phyloP scores from a whole-genome alignment of 2,797 vertebrate species.

The Aythya fuligula region DNA sequence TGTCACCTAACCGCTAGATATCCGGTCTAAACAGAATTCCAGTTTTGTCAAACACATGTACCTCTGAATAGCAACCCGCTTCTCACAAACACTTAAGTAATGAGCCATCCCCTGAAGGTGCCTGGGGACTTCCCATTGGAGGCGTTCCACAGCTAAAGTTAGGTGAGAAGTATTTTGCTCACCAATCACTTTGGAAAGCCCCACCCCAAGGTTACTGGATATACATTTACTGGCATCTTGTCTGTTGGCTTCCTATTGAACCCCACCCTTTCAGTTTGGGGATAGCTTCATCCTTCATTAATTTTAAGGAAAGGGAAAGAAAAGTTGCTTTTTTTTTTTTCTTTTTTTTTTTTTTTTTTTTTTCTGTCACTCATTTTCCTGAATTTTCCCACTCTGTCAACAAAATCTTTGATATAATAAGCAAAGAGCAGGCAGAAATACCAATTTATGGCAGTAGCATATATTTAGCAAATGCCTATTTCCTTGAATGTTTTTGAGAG shows the following conservation, averaged over 20 bases:
- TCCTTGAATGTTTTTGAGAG: constrained; percentile 15
- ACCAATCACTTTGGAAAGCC: background rate
- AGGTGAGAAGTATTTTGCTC: background rate
- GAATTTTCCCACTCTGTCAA: background rate
- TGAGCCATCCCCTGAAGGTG: background rate
- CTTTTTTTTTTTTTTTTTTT: background rate
- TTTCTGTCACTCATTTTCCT: background rate
- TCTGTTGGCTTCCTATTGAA: background rate
- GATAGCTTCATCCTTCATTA: background rate
- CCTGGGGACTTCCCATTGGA: accelerated
- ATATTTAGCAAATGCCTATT: background rate
- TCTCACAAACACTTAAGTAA: background rate
- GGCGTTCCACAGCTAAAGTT: background rate
- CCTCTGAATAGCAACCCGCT: accelerated
- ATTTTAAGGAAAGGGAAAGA: background rate
- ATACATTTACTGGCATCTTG: accelerated
- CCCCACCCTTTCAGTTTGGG: background rate
- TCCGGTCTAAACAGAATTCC: background rate
- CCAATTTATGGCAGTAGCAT: constrained; percentile 34
- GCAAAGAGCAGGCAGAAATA: constrained; percentile 37
- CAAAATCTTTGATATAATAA: background rate
- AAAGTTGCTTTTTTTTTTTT: background rate
- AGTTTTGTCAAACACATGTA: background rate
- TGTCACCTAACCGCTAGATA: background rate
- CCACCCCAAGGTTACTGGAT: background rate